A percentile compares a stretch with the other conserved stretches of the same genome.
Conservation (phyloP, 2,113 vertebrate species). For the Apteryx mantelli region DNA sequence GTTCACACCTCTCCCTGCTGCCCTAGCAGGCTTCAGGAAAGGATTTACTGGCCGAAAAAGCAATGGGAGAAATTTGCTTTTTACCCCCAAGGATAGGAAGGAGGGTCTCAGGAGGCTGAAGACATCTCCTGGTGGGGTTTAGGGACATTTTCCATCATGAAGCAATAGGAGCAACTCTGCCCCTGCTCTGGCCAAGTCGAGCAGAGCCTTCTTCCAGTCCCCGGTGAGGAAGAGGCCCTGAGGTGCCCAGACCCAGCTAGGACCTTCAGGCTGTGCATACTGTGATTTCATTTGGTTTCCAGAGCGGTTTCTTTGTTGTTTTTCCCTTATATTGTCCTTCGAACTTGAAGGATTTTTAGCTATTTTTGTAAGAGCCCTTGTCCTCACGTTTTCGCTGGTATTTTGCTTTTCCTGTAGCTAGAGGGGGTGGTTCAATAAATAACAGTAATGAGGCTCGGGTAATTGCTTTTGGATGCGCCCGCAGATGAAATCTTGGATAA, state of each 20-base stretch:
- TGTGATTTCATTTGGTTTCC: not conserved
- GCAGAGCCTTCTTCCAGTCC: not conserved
- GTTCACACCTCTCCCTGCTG: not conserved
- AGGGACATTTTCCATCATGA: not conserved
- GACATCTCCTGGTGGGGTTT: not conserved
- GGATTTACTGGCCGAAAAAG: not conserved
- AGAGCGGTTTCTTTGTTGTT: not conserved
- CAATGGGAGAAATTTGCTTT: not conserved
- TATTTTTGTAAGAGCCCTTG: conserved; percentile 20
- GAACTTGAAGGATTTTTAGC: conserved; percentile 25
- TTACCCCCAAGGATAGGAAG: not conserved
- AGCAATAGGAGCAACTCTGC: not conserved
- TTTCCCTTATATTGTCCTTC: not conserved
- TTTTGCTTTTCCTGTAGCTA: conserved; percentile 19
- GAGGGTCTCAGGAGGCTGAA: not conserved
- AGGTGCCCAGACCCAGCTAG: not conserved
- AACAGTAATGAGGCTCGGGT: conserved; percentile 51
- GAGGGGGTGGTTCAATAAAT: conserved; percentile 53
- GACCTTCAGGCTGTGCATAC: not conserved
- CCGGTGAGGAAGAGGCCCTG: not conserved
- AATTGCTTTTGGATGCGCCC: conserved; percentile 62
- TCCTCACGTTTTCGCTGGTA: not conserved
- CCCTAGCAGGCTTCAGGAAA: not conserved
- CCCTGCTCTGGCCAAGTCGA: not conserved
- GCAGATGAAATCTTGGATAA: conserved; percentile 51